phyloP scores from a whole-genome alignment of 2,888 invertebrate species.

The Heliconius aoede region DNA sequence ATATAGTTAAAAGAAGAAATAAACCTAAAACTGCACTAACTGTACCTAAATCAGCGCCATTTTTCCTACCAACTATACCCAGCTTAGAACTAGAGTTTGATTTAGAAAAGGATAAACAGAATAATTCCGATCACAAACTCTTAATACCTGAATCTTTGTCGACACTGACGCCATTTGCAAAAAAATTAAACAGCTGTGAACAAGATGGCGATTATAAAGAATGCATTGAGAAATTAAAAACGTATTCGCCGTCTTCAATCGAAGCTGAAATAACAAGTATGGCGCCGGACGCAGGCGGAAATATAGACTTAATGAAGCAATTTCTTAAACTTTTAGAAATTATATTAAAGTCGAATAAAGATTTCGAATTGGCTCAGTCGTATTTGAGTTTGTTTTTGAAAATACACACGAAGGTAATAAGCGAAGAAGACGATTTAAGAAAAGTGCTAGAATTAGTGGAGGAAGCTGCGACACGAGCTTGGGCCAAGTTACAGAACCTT shows the following conservation, averaged over 20 bases:
- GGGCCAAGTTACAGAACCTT: slow-evolving; percentile 87
- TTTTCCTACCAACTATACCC: slow-evolving; percentile 96
- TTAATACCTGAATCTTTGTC: slow-evolving; percentile 83
- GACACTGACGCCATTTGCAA: slow-evolving; percentile 88
- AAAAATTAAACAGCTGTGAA: slow-evolving; percentile 81
- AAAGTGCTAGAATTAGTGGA: slow-evolving; percentile 83
- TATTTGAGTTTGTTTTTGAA: slow-evolving; percentile 95
- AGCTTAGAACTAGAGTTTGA: slow-evolving; percentile 93
- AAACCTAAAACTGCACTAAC: slow-evolving; percentile 94
- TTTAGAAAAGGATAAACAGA: slow-evolving; percentile 76
- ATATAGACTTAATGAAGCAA: slow-evolving; percentile 87
- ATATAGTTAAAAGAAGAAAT: slow-evolving; percentile 93
- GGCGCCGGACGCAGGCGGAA: slow-evolving; percentile 89
- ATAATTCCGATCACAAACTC: slow-evolving; percentile 77
- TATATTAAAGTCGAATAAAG: slow-evolving; percentile 88
- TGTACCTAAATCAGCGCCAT: slow-evolving; percentile 94
- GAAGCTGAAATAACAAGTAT: slow-evolving; percentile 94
- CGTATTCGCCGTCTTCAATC: slow-evolving; percentile 91
- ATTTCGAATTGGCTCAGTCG: slow-evolving; percentile 96
- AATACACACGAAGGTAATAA: slow-evolving; percentile 86
- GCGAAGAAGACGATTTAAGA: slow-evolving; percentile 81
- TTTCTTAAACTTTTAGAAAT: slow-evolving; percentile 89
- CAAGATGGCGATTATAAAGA: slow-evolving; percentile 79
- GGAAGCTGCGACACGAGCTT: slow-evolving; percentile 83
- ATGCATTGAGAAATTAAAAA: slow-evolving; percentile 86